Percentiles rank a stretch among this genome's conserved stretches.
Evolutionary conservation across 2,797 vertebrate species (phyloP).

Genomic region (Pangasius mekongensis): DNA sequence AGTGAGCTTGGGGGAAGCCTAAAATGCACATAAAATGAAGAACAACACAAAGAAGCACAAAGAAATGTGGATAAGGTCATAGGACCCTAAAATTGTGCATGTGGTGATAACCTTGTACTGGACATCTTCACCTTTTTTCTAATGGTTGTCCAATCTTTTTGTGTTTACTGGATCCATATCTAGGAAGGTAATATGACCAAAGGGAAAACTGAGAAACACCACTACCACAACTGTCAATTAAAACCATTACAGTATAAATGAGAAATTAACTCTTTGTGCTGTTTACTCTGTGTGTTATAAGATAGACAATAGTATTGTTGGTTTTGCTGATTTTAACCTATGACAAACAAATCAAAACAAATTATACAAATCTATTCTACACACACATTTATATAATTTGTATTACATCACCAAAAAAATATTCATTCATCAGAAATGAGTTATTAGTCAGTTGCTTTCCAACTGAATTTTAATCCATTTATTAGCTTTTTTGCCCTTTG

Average conservation of each 20-base stretch:
- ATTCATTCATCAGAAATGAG: not conserved
- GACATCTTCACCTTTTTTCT: not conserved
- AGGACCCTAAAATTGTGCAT: not conserved
- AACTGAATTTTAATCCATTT: not conserved
- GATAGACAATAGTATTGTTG: slow-evolving; percentile 13
- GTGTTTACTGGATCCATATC: not conserved
- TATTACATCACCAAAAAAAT: not conserved
- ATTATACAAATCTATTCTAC: not conserved
- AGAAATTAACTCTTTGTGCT: slow-evolving; percentile 21
- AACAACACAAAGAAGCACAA: slow-evolving; percentile 4
- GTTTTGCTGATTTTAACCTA: slow-evolving; percentile 19
- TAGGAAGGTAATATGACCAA: not conserved
- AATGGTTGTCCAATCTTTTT: not conserved
- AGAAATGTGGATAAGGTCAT: not conserved
- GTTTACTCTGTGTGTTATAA: slow-evolving; percentile 9
- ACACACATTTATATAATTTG: not conserved
- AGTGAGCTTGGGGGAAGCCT: not conserved
- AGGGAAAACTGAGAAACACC: not conserved
- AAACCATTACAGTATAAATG: not conserved
- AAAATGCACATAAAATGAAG: not conserved
- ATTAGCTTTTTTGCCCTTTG: not conserved
- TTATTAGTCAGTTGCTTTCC: not conserved
- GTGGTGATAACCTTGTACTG: not conserved
- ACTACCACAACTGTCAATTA: not conserved
- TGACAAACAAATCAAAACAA: not conserved